These are phyloP conservation scores for Macaria liturata DNA, from an alignment of 2,888 invertebrate species.

Conservation along the genomic window DNA sequence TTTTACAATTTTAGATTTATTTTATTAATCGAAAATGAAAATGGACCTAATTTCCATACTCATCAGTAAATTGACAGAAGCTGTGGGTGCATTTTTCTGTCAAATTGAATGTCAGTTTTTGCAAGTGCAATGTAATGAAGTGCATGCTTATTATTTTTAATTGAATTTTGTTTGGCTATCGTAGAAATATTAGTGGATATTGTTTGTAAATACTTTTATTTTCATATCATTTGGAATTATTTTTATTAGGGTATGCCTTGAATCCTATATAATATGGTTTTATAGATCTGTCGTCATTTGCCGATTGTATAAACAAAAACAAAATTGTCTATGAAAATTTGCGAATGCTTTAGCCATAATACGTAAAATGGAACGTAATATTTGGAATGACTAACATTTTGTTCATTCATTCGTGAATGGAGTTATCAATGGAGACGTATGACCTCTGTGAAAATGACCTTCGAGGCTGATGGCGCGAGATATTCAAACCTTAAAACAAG, in stretches of 20 bases:
- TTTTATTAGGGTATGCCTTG: too few species aligned
- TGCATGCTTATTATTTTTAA: too few species aligned
- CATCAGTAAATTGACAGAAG: constrained; percentile 65
- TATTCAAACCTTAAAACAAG: constrained; percentile 24
- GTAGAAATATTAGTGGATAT: too few species aligned
- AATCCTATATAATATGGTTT: too few species aligned
- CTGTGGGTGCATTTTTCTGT: constrained; percentile 37
- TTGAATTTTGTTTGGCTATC: too few species aligned
- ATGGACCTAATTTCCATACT: constrained; percentile 68
- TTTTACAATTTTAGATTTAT: constrained; percentile 41
- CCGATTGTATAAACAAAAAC: constrained; percentile 7
- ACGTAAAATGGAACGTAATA: constrained; percentile 4
- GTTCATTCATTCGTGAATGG: constrained; percentile 18
- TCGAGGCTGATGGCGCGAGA: constrained; percentile 6
- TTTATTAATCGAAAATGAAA: constrained; percentile 52
- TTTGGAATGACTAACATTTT: background rate
- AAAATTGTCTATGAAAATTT: constrained; percentile 10
- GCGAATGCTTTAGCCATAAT: background rate
- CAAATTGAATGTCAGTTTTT: constrained; percentile 28
- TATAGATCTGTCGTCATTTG: too few species aligned
- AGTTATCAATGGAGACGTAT: constrained; percentile 2
- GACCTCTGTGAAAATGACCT: constrained; percentile 4
- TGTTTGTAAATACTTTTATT: too few species aligned
- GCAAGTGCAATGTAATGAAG: too few species aligned
- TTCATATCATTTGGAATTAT: too few species aligned